These are phyloP conservation scores for Lottia scabra DNA, from an alignment of 2,888 invertebrate genomes.

Conservation along the genomic window DNA sequence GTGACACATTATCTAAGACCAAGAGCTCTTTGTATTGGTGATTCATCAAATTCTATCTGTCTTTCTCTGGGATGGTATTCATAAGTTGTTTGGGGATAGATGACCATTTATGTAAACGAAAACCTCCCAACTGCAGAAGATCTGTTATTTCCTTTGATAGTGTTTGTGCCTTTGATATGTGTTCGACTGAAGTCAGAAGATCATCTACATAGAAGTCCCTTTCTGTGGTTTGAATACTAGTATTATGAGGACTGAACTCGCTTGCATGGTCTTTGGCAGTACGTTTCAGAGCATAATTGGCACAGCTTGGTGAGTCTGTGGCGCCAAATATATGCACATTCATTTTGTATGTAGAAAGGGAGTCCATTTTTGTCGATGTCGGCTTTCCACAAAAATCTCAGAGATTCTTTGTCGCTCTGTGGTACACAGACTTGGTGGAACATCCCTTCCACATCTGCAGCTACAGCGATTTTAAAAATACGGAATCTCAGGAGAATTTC, in stretches of 20 bases:
- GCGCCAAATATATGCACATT: constrained; percentile 7
- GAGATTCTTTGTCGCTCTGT: background rate
- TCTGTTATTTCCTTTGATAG: background rate
- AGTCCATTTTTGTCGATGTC: background rate
- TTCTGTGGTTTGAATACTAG: background rate
- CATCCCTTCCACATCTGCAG: background rate
- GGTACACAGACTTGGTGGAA: background rate
- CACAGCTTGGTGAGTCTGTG: background rate
- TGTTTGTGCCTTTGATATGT: background rate
- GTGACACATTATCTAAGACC: constrained; percentile 6
- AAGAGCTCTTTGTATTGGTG: background rate
- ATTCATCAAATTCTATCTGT: constrained; percentile 5
- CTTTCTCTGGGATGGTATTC: background rate
- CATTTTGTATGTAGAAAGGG: background rate
- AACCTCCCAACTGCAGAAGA: background rate
- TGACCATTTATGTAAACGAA: background rate
- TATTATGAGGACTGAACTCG: background rate
- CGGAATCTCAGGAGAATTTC: background rate
- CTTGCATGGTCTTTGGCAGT: background rate
- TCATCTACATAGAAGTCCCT: background rate
- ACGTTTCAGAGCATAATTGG: constrained; percentile 4
- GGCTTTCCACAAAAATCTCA: constrained; percentile 1
- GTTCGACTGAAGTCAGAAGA: background rate
- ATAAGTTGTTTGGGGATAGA: background rate
- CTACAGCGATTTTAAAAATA: background rate